These are phyloP conservation scores for Homarus americanus DNA, from an alignment of 1,140 invertebrate genomes.

Conservation along the genomic window DNA sequence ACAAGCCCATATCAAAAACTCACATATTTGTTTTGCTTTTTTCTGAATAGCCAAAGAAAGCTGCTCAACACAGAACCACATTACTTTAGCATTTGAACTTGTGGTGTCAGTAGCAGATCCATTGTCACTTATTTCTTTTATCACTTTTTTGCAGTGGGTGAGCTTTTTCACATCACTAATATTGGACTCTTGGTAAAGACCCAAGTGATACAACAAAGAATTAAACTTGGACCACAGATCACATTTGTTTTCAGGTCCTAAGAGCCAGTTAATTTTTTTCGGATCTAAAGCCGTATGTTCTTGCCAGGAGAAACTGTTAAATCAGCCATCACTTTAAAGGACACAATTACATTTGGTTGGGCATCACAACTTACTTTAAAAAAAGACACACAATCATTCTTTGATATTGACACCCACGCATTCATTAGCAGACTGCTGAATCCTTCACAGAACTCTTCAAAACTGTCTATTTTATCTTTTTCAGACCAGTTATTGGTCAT, in stretches of 20 bases:
- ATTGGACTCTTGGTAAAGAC: background rate
- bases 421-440: too few relatives aligned
- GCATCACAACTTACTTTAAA: background rate
- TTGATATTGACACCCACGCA: too few relatives aligned
- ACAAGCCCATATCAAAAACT: background rate
- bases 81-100: too few relatives aligned
- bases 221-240: conserved; percentile 2
- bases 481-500: background rate
- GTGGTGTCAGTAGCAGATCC: background rate
- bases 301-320: background rate
- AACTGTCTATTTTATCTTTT: too few relatives aligned
- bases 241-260: background rate
- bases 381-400: background rate
- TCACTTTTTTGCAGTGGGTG: background rate
- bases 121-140: background rate
- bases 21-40: background rate
- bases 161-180: background rate
- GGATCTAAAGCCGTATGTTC: background rate
- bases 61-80: too few relatives aligned
- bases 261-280: background rate
- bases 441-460: too few relatives aligned
- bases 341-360: background rate
- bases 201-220: background rate
- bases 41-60: too few relatives aligned
- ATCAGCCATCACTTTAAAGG: conserved; percentile 4